phyloP scores from a whole-genome alignment of 2,797 vertebrate genomes.

The Myotis pilosus region DNA sequence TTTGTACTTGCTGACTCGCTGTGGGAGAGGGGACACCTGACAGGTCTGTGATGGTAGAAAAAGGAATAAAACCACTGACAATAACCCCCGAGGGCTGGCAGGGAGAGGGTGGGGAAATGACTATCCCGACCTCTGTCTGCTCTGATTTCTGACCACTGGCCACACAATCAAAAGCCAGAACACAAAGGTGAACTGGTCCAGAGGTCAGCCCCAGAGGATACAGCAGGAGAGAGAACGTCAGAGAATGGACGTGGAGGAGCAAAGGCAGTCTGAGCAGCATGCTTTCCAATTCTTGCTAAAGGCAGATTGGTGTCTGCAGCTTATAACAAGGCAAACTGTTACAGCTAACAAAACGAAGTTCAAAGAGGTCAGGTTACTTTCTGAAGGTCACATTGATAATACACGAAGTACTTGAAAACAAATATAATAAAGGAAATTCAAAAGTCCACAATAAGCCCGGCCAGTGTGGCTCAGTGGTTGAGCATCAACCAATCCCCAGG shows the following conservation, averaged over 20 bases:
- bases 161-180: neutral
- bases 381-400: neutral
- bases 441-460: neutral
- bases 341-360: neutral
- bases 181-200: neutral
- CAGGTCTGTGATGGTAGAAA: neutral
- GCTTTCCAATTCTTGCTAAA: neutral
- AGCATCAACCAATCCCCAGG: too few species aligned
- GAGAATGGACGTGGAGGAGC: neutral
- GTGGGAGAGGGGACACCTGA: neutral
- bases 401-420: neutral
- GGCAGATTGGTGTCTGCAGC: neutral
- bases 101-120: neutral
- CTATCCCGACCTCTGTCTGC: neutral
- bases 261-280: neutral
- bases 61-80: neutral
- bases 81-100: neutral
- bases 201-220: neutral
- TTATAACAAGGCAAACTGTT: neutral
- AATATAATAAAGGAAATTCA: neutral
- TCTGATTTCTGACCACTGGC: neutral
- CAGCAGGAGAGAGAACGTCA: neutral
- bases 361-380: neutral
- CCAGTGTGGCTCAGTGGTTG: too few species aligned
- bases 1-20: neutral